A percentile compares a stretch with the other conserved stretches of the same genome.
phyloP scores from a whole-genome alignment of 2,113 vertebrate genomes.

The Grus americana region DNA sequence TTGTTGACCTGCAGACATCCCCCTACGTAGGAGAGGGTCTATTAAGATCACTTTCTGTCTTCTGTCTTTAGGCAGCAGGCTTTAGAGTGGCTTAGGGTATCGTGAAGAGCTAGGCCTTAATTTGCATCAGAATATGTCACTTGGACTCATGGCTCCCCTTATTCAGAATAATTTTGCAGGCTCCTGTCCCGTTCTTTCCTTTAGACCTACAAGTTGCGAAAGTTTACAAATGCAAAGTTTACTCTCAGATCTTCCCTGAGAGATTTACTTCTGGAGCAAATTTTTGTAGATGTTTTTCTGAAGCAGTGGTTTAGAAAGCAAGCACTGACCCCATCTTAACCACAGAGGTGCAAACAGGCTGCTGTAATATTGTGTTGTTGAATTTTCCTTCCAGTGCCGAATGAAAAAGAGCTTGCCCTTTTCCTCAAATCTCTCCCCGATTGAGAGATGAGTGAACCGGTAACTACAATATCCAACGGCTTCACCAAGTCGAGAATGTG shows the following conservation, averaged over 20 bases:
- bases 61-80: background rate
- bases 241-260: background rate
- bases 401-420: constrained; percentile 77
- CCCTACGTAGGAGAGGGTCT: background rate
- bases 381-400: constrained; percentile 69
- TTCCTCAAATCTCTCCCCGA: constrained; percentile 80
- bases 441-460: constrained; percentile 80
- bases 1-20: background rate
- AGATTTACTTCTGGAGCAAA: background rate
- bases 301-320: constrained; percentile 32
- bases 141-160: background rate
- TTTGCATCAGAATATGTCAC: background rate
- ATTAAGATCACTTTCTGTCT: background rate
- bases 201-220: background rate
- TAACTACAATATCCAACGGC: constrained; percentile 71
- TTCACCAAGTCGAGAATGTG: constrained; percentile 80
- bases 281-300: constrained; percentile 31
- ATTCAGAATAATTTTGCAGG: background rate
- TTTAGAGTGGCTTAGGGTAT: background rate
- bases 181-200: background rate
- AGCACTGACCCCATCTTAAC: constrained; percentile 49
- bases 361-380: constrained; percentile 48
- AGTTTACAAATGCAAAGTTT: background rate
- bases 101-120: background rate
- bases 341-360: constrained; percentile 23